A percentile compares a stretch with the other conserved stretches of the same genome.
phyloP scores from a whole-genome alignment of 2,113 vertebrate genomes.

The Actenoides hombroni region DNA sequence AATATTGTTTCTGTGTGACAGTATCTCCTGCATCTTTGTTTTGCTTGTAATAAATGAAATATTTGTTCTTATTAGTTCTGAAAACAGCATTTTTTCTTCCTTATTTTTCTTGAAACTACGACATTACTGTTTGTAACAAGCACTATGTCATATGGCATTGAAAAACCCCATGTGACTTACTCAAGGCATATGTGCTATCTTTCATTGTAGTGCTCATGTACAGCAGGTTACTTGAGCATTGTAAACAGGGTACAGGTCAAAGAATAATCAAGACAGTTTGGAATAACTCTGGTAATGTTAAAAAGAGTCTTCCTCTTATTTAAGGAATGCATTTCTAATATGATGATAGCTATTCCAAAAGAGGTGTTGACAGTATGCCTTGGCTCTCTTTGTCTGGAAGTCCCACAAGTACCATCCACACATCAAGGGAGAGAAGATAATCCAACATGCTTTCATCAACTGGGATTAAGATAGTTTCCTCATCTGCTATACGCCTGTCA shows the following conservation, averaged over 20 bases:
- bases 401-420: neutral
- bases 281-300: neutral
- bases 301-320: neutral
- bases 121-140: neutral
- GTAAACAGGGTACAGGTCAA: neutral
- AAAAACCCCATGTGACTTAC: neutral
- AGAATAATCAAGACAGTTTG: neutral
- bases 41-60: neutral
- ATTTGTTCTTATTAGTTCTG: neutral
- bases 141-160: neutral
- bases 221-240: neutral
- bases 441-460: neutral
- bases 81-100: neutral
- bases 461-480: neutral
- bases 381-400: neutral
- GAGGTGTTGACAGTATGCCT: neutral
- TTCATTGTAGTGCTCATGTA: neutral
- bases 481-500: neutral
- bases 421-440: neutral
- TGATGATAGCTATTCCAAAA: neutral
- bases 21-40: neutral
- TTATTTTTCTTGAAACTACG: neutral
- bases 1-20: neutral
- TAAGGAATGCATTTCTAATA: neutral
- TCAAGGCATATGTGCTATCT: neutral